Conservation (phyloP, 2,888 invertebrate genomes). For the Camptogramma bilineatum region DNA sequence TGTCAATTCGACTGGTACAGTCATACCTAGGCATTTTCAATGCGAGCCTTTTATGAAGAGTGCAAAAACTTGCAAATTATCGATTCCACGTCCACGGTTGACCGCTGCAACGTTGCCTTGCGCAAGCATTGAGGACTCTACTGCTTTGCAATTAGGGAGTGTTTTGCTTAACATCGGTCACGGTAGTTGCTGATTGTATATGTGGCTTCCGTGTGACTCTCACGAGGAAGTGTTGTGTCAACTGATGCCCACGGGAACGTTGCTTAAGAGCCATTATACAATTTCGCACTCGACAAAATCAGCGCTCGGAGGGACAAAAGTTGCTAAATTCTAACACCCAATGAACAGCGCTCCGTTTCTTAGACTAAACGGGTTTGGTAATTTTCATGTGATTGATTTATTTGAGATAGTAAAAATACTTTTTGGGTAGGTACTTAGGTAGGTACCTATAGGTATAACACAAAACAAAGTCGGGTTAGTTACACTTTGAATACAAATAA, state of each 20-base stretch:
- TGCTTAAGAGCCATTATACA: neutral
- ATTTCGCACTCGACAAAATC: too few species aligned
- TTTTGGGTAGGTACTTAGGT: too few species aligned
- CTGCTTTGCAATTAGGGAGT: slow-evolving; percentile 32
- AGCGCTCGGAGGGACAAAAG: too few species aligned
- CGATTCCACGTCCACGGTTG: slow-evolving; percentile 43
- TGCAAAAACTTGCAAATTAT: slow-evolving; percentile 35
- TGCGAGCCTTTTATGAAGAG: slow-evolving; percentile 8
- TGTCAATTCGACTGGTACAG: too few species aligned
- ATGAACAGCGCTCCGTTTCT: too few species aligned
- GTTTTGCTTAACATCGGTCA: slow-evolving; percentile 34
- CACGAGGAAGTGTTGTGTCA: slow-evolving; percentile 26
- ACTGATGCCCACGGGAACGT: neutral
- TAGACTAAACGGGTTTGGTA: too few species aligned
- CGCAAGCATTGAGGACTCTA: slow-evolving; percentile 41
- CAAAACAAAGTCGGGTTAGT: too few species aligned
- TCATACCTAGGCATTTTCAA: neutral
- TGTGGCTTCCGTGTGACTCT: slow-evolving; percentile 32
- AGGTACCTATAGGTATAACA: too few species aligned
- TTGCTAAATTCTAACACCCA: too few species aligned
- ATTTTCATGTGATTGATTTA: too few species aligned
- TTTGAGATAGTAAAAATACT: too few species aligned
- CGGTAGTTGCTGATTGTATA: slow-evolving; percentile 28
- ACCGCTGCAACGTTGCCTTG: slow-evolving; percentile 31
- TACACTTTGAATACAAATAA: too few species aligned